Evolutionary conservation across 2,888 invertebrate species (phyloP).

Genomic region (Drosophila rubida): DNA sequence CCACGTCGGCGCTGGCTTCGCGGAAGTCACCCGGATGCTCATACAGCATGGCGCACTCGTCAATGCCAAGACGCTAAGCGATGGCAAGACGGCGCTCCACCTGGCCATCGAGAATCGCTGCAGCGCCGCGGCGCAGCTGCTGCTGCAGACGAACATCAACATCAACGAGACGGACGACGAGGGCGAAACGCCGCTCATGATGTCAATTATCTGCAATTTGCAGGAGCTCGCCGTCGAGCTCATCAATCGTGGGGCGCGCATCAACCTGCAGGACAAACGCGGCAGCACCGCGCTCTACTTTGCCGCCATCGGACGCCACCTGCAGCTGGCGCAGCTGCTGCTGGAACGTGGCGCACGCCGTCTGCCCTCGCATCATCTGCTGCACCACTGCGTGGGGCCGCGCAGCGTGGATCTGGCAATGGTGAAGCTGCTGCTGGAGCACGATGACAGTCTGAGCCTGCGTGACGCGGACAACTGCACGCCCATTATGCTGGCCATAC

Average conservation of each 20-base stretch:
- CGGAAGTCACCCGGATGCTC: constrained; percentile 86
- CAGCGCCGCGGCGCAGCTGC: constrained; percentile 86
- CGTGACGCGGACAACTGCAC: constrained; percentile 87
- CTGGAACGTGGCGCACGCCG: constrained; percentile 89
- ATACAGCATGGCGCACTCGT: constrained; percentile 87
- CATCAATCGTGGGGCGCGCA: constrained; percentile 87
- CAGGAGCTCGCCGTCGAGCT: constrained; percentile 86
- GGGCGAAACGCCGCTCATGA: constrained; percentile 86
- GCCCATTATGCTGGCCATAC: constrained; percentile 90
- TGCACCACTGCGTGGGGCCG: constrained; percentile 88
- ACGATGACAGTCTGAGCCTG: constrained; percentile 81
- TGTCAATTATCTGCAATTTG: constrained; percentile 77
- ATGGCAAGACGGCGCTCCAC: constrained; percentile 88
- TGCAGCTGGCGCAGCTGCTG: constrained; percentile 82
- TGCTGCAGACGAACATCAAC: constrained; percentile 86
- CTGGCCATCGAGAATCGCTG: constrained; percentile 87
- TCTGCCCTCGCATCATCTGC: constrained; percentile 89
- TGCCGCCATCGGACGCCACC: constrained; percentile 77
- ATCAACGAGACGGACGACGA: constrained; percentile 87
- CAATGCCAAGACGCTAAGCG: constrained; percentile 87
- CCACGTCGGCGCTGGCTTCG: constrained; percentile 88
- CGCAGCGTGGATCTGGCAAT: constrained; percentile 86
- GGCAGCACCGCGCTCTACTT: constrained; percentile 82
- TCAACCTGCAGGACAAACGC: constrained; percentile 89
- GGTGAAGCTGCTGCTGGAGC: constrained; percentile 76